Conservation (phyloP, 2,888 invertebrate species). For the Platycnemis pennipes region DNA sequence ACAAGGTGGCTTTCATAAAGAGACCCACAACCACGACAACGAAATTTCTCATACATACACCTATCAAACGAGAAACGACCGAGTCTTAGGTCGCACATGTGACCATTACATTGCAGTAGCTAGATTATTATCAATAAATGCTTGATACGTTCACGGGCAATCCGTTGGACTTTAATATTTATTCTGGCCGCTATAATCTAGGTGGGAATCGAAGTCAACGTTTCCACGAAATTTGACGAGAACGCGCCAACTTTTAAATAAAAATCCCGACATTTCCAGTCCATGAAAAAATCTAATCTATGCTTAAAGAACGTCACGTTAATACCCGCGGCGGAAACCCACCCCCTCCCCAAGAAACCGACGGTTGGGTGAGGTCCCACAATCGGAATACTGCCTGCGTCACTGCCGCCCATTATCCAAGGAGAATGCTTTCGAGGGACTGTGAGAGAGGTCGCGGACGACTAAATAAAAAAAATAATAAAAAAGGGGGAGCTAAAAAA, state of each 20-base stretch:
- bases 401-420: slow-evolving; percentile 2
- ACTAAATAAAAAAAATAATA: background rate
- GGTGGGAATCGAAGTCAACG: background rate
- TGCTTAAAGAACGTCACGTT: background rate
- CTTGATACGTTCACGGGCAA: too few species aligned
- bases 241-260: background rate
- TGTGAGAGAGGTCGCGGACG: slow-evolving; percentile 10
- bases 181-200: background rate
- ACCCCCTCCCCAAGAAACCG: background rate
- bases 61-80: too few species aligned
- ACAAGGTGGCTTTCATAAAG: too few species aligned
- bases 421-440: background rate
- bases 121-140: too few species aligned
- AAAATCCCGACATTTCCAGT: background rate
- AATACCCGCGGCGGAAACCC: background rate
- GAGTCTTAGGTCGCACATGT: too few species aligned
- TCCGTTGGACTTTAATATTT: background rate
- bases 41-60: too few species aligned
- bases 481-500: background rate
- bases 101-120: too few species aligned
- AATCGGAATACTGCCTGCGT: background rate
- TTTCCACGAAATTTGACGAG: background rate
- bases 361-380: slow-evolving; percentile 9
- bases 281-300: background rate
- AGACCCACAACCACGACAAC: too few species aligned